phyloP scores from a whole-genome alignment of 2,113 vertebrate genomes.

The Cricetomys ansorgei region DNA sequence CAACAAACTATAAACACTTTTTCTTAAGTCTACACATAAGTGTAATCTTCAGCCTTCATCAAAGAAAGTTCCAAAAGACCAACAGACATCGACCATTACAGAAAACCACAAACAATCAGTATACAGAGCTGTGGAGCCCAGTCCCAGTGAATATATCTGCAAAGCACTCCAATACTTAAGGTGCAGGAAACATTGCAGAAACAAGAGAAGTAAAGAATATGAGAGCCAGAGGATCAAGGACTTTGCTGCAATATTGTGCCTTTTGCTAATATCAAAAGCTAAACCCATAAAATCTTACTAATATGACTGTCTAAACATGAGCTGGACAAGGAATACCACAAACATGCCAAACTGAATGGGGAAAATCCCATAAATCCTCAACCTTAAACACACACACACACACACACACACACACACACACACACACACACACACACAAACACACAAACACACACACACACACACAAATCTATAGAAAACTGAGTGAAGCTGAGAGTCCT shows the following conservation, averaged over 20 bases:
- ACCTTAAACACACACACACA: background rate
- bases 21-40: background rate
- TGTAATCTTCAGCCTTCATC: background rate
- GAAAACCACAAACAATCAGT: background rate
- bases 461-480: background rate
- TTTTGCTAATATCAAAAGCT: background rate
- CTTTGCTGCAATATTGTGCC: background rate
- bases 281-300: background rate
- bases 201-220: background rate
- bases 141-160: background rate
- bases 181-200: background rate
- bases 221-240: background rate
- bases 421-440: too few species aligned
- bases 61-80: background rate
- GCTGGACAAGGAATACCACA: background rate
- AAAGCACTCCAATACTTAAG: background rate
- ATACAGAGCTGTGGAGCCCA: background rate
- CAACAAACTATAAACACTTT: background rate
- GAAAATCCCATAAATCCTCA: background rate
- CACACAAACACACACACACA: too few species aligned
- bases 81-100: background rate
- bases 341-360: background rate
- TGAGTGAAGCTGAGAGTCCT: background rate
- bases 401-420: too few species aligned
- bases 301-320: background rate